A percentile compares a stretch with the other conserved stretches of the same genome.
phyloP scores from a whole-genome alignment of 1,140 invertebrate genomes.

The Brachionus angularis region DNA sequence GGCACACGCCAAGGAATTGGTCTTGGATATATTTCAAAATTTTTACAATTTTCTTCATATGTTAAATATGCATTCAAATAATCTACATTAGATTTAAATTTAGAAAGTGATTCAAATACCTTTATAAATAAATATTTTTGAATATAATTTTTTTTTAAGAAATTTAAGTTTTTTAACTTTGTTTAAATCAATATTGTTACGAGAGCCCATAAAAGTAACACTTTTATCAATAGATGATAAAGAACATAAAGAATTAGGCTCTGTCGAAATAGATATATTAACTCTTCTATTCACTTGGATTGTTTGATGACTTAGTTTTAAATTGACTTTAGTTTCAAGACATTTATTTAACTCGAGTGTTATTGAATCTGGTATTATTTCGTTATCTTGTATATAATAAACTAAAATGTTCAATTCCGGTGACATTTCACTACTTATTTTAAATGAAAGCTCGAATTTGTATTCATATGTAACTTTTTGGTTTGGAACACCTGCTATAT shows the following conservation, averaged over 20 bases:
- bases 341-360: not conserved
- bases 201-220: slow-evolving; percentile 17
- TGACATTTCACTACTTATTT: slow-evolving; percentile 6
- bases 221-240: slow-evolving; percentile 41
- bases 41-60: not conserved
- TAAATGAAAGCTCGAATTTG: not conserved
- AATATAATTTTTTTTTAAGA: too few relatives aligned
- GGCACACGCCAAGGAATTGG: not conserved
- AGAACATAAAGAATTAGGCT: slow-evolving; percentile 33
- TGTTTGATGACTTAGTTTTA: not conserved
- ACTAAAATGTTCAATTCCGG: not conserved
- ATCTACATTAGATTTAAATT: not conserved
- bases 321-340: slow-evolving; percentile 22
- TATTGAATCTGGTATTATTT: slow-evolving; percentile 26
- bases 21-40: not conserved
- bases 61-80: not conserved
- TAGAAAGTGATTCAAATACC: slow-evolving; percentile 10
- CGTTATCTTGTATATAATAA: slow-evolving; percentile 12
- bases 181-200: slow-evolving; percentile 4
- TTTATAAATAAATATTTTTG: not conserved
- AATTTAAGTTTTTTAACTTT: not conserved
- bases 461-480: too few relatives aligned
- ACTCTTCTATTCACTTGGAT: not conserved
- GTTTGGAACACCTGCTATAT: too few relatives aligned
- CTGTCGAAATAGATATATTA: not conserved